Evolutionary conservation across 2,888 invertebrate species (phyloP).

Genomic region (Eubasilissa splendida): DNA sequence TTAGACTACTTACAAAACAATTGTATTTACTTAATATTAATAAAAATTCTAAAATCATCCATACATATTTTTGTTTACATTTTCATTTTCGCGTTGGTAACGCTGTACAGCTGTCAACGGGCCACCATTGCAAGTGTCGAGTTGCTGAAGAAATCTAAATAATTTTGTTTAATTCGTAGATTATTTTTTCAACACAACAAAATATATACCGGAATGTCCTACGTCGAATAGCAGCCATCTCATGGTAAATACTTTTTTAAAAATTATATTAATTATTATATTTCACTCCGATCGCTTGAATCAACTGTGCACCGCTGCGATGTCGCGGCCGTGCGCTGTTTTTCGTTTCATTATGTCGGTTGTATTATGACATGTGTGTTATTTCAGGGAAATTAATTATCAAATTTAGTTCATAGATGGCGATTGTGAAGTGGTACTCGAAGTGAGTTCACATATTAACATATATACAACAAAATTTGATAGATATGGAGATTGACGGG

Average conservation of each 20-base stretch:
- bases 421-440: too few species aligned
- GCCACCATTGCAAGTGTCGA: too few species aligned
- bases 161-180: neutral
- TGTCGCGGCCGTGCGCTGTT: slow-evolving; percentile 23
- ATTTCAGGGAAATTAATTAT: too few species aligned
- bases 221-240: slow-evolving; percentile 90
- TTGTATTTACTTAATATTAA: too few species aligned
- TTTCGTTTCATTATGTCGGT: slow-evolving; percentile 37
- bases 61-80: too few species aligned
- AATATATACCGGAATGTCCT: slow-evolving; percentile 87
- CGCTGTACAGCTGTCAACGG: slow-evolving; percentile 48
- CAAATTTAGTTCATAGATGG: too few species aligned
- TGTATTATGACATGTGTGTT: too few species aligned
- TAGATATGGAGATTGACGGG: too few species aligned
- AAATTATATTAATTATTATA: slow-evolving; percentile 29
- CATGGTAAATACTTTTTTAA: slow-evolving; percentile 46
- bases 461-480: too few species aligned
- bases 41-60: too few species aligned
- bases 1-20: too few species aligned
- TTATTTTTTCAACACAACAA: neutral
- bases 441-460: too few species aligned
- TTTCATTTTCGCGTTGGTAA: slow-evolving; percentile 30
- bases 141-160: neutral
- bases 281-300: slow-evolving; percentile 21
- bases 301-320: slow-evolving; percentile 15